Base-by-base conservation (phyloP, 2,113 vertebrate genomes). In the Cyanocitta stelleri region DNA sequence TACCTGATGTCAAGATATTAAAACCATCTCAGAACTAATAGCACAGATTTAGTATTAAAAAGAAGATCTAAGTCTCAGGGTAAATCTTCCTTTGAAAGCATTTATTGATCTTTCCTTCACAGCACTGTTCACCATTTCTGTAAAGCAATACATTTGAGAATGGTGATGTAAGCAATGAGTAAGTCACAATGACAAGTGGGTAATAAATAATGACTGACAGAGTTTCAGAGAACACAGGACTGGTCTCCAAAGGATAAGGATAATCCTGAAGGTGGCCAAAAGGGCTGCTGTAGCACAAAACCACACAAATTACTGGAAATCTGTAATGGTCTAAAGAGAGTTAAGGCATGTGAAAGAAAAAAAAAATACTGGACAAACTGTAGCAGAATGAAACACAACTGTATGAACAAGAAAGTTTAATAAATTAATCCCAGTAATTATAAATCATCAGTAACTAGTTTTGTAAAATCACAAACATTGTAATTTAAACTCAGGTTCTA, bases 121-220 rank as follows among this genome's bases (percentile, higher is more conserved):
- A 75, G 35, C 67, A 59, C 78, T 26, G 13, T 89, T 96, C 95
- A 92, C 94, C 61, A 93, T 95, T 96, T 94, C 93, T 95, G 93
- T 96, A 93, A 96, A 96, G 95, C 69, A 95, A 92, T 90, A 90
- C 30, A 52, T 96, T 93, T 71, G 90, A 92, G 95, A 95, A 97
- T 73, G 88, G 93, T 96, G 96, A 97, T 96, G 90, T 90, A 96
- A 96, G 95, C 94, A 95, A 96, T 93, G 89, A 96, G 66, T 97
- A 96, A 97, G 95, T 95, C 89, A 95, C 92, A 90, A 49, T 87
- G 91, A 96, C 91, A 97, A 95, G 69, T 66, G 71, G 85, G 83
- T 95, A 96, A 96, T 97, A 97, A 97, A 97, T 93, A 97, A 96
- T 59, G 72, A 91, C 85, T 95, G 87, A 82, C 63, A 94, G 90